Base-by-base conservation (phyloP, 2,888 invertebrate species). In the Microdon myrmicae region DNA sequence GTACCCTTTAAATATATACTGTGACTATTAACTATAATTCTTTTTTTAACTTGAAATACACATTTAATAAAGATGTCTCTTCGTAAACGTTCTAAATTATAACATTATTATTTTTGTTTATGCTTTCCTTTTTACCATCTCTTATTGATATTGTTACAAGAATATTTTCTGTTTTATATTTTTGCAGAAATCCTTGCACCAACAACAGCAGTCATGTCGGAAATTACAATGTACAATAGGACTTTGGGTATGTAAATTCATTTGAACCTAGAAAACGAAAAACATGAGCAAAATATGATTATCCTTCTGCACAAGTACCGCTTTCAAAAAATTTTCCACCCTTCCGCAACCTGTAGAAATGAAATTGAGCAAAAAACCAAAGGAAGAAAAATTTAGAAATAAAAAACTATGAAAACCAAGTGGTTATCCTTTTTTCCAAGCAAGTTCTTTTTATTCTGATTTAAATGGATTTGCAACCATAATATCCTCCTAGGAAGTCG, bases 141-240 rank as follows among this genome's bases (percentile, higher is more conserved):
- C 35, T 39, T 14, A 6, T 9, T 14, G 5, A n/a, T 26, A 9
- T 20, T 34, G 23, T 19, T 26, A 32, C 8, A 23, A 17, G 35
- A 19, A 8, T n/a, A n/a, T n/a, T n/a, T n/a, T n/a, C n/a, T 54
- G 35, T 39, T 49, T 26, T 56, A 26, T 69, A 47, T 61, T 48
- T 59, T 82, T 81, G 64, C 83, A 92, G 92, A 92, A 85, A 91
- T 92, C 80, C 90, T 92, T 31, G 89, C 91, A 14, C 92, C 92
- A 22, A 90, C 91, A 19, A 91, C 91, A 1, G 82, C 85, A n/a
- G 83, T 84, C 64, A 86, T 86, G 44, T 85, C 90, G 3, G 79
- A 80, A 68, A 74, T 75, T 72, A 73, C 78, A 55, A 72, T 77
- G 73, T 70, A 75, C 48, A 80, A 79, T 72, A 76, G 78, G 53